Percentiles rank a stretch among this genome's conserved stretches.
phyloP scores from a whole-genome alignment of 2,113 vertebrate species.

The Cynocephalus volans region DNA sequence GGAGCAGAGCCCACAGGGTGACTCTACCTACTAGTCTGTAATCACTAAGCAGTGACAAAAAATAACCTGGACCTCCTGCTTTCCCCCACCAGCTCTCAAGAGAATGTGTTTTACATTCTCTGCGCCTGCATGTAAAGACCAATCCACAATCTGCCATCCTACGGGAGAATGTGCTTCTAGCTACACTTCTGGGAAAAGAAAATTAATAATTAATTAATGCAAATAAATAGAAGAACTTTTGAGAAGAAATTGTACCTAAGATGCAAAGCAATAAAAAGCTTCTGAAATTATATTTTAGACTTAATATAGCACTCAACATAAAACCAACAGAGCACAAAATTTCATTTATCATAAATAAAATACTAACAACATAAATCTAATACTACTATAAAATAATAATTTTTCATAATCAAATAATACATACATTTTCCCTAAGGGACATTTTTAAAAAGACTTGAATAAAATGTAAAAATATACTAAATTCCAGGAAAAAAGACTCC shows the following conservation, averaged over 20 bases:
- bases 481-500: background rate
- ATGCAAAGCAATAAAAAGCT: background rate
- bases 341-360: background rate
- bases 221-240: background rate
- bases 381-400: background rate
- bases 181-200: background rate
- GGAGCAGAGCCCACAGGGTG: background rate
- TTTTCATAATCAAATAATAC: background rate
- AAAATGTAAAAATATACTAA: background rate
- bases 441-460: constrained; percentile 23
- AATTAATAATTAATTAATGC: background rate
- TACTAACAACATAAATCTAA: background rate
- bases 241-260: constrained; percentile 36
- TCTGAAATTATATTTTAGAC: background rate
- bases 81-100: background rate
- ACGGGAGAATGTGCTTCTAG: background rate
- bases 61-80: background rate
- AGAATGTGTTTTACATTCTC: background rate
- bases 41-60: background rate
- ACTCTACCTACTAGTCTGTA: background rate
- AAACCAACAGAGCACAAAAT: background rate
- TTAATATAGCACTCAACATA: background rate
- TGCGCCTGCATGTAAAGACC: background rate
- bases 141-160: background rate
- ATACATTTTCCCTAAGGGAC: background rate